These are phyloP conservation scores for Siniperca knerii DNA, from an alignment of 2,113 vertebrate species.

Conservation along the genomic window DNA sequence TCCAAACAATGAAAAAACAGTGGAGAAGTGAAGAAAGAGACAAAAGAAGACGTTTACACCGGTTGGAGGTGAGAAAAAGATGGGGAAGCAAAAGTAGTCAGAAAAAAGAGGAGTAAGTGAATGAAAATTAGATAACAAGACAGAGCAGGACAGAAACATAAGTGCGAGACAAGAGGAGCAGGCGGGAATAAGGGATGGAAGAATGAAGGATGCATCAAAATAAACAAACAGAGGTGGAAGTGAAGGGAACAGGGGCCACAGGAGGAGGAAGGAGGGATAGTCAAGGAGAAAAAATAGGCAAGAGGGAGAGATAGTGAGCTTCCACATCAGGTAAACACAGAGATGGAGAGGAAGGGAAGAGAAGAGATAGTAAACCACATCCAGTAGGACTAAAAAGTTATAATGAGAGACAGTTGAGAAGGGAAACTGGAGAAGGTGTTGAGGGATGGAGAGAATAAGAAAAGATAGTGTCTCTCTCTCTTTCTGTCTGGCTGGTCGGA, in stretches of 20 bases:
- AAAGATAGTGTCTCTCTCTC: conserved; percentile 9
- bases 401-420: conserved; percentile 51
- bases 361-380: conserved; percentile 45
- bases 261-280: conserved; percentile 34
- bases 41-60: not conserved
- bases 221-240: conserved; percentile 49
- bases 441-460: conserved; percentile 38
- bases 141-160: conserved; percentile 1
- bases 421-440: conserved; percentile 28
- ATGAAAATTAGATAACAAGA: conserved; percentile 22
- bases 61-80: not conserved
- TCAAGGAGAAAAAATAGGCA: conserved; percentile 12
- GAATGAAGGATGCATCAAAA: conserved; percentile 29
- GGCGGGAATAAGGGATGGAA: conserved; percentile 14
- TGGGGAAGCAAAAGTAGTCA: not conserved
- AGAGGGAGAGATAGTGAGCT: conserved; percentile 40
- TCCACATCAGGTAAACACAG: conserved; percentile 54
- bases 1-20: not conserved
- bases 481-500: conserved; percentile 24
- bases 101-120: not conserved
- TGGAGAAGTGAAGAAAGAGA: not conserved
- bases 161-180: not conserved
- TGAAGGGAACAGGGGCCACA: conserved; percentile 28
- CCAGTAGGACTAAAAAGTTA: conserved; percentile 42
- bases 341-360: conserved; percentile 28